Conservation (phyloP, 2,113 vertebrate species). For the Machaerirhynchus nigripectus region DNA sequence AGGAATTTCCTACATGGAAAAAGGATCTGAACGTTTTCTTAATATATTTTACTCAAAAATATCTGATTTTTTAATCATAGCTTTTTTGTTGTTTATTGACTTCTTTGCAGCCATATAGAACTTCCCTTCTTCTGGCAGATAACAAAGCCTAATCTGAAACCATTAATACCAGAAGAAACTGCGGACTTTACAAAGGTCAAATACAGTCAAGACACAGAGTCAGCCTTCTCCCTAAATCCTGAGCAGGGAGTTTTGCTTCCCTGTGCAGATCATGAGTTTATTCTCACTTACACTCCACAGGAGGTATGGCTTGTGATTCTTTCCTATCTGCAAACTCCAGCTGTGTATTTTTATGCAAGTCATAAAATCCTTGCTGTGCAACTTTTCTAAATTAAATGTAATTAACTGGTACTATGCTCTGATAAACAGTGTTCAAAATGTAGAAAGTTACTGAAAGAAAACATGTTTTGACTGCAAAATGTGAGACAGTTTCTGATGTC, state of each 20-base stretch:
- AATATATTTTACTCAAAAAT: background rate
- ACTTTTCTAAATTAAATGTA: conserved; percentile 17
- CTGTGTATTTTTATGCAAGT: conserved; percentile 26
- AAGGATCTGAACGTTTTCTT: background rate
- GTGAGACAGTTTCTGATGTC: conserved; percentile 32
- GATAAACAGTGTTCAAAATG: background rate
- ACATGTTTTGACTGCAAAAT: conserved; percentile 40
- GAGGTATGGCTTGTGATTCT: conserved; percentile 73
- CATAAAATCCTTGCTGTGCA: conserved; percentile 30
- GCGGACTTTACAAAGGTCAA: conserved; percentile 52
- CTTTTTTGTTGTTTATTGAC: background rate
- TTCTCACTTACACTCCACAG: conserved; percentile 80
- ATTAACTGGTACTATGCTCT: background rate
- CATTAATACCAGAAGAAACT: conserved; percentile 60
- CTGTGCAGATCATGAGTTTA: conserved; percentile 77
- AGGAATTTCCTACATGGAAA: background rate
- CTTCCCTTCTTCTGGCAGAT: conserved; percentile 90
- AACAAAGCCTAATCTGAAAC: conserved; percentile 80
- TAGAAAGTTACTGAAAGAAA: background rate
- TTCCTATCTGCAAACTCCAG: conserved; percentile 19
- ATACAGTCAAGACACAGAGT: conserved; percentile 64
- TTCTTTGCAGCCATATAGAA: conserved; percentile 79
- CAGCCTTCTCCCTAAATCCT: conserved; percentile 82
- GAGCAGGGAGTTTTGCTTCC: conserved; percentile 75
- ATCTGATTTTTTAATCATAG: background rate